Base-by-base conservation (phyloP, 2,797 vertebrate species). In the Danio jaintianensis region DNA sequence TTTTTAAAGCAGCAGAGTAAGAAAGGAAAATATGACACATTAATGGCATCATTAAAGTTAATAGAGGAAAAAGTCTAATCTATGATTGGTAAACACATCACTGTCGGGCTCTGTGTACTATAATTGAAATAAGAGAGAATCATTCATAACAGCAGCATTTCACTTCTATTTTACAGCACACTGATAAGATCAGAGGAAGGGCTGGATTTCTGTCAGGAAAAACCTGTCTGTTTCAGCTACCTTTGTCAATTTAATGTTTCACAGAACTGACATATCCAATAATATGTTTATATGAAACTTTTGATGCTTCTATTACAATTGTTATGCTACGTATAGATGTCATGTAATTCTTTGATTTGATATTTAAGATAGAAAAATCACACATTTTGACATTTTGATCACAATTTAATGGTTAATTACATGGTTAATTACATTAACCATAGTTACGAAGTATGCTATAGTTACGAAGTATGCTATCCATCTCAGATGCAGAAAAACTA, bases 261-360 rank as follows among this genome's bases (percentile, higher is more conserved):
- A 3, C 10, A 29, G 11, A 52, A 61, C 18, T 50, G 56, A 62
- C 18, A 15, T 59, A 38, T 29, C 58, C 61, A 74, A 56, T 56
- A 81, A 68, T 68, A 18, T 12, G 29, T 73, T 73, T 72, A 68
- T 43, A 55, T 62, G 6, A 69, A 56, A 75, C 40, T 42, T 66
- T 45, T 59, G 43, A 73, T 79, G 76, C n/a, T 66, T 79, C 83
- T 78, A 67, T 79, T 75, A 78, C 38, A 75, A 82, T 78, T 71
- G 64, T 56, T 75, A 78, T 29, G 52, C 69, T 62, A 50, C 47
- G 62, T 82, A 71, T 15, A 80, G 42, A 80, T 58, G 78, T 84
- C 55, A 52, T 62, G 45, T 10, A 45, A 62, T 80, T 8, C 20
- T 75, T 72, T 75, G 76, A 82, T 84, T 70, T 79, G 29, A 29